phyloP scores from a whole-genome alignment of 2,888 invertebrate species.

The Chirona hameri region DNA sequence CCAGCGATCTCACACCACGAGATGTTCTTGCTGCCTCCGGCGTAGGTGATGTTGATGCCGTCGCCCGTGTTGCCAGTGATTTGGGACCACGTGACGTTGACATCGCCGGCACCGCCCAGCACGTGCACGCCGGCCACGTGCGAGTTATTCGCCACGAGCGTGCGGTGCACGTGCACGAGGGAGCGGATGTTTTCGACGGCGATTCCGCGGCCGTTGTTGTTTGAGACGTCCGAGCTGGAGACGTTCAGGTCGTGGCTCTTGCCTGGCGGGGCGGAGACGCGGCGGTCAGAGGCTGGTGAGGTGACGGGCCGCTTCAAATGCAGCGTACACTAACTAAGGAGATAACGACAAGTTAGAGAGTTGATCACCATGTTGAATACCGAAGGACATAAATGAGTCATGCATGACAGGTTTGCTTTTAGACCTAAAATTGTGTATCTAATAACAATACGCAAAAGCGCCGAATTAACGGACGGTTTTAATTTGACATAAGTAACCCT shows the following conservation, averaged over 20 bases:
- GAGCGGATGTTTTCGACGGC: slow-evolving; percentile 87
- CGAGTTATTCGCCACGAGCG: slow-evolving; percentile 77
- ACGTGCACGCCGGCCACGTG: slow-evolving; percentile 88
- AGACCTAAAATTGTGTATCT: too few relatives aligned
- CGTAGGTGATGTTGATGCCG: slow-evolving; percentile 91
- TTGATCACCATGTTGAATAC: not conserved
- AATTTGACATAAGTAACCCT: not conserved
- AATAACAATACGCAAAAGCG: too few relatives aligned
- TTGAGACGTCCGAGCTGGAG: slow-evolving; percentile 74
- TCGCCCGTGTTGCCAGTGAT: slow-evolving; percentile 89
- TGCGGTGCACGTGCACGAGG: slow-evolving; percentile 77
- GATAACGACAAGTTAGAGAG: not conserved
- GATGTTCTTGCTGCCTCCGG: slow-evolving; percentile 89
- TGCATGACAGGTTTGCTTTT: too few relatives aligned
- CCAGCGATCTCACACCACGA: slow-evolving; percentile 79
- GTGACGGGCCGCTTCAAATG: not conserved
- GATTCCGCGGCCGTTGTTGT: slow-evolving; percentile 93
- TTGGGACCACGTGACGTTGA: slow-evolving; percentile 85
- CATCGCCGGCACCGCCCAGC: slow-evolving; percentile 83
- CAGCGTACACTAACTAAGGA: not conserved
- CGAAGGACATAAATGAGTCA: not conserved
- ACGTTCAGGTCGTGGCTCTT: slow-evolving; percentile 59
- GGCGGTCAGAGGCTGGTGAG: not conserved
- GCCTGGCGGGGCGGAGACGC: not conserved
- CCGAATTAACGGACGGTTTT: not conserved